Percentiles rank a stretch among this genome's conserved stretches.
Conservation (phyloP, 2,888 invertebrate genomes). For the Eilema sororculum region DNA sequence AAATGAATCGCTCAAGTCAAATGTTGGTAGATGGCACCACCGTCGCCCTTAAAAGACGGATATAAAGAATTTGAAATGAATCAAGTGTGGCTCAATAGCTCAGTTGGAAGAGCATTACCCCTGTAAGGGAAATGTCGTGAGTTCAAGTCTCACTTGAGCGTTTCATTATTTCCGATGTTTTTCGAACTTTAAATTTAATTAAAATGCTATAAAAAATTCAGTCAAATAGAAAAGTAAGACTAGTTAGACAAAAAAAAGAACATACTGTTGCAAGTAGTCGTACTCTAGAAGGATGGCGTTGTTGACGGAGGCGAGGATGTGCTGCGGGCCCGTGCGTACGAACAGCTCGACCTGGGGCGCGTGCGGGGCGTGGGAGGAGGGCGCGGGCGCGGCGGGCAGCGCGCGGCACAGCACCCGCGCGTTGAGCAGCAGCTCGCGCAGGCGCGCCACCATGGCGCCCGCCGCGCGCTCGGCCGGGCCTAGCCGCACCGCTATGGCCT, state of each 20-base stretch:
- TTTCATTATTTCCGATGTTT: no score
- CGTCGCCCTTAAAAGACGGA: no score
- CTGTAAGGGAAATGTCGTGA: no score
- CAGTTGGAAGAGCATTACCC: no score
- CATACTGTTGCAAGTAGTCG: slow-evolving; percentile 82
- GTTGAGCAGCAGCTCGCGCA: slow-evolving; percentile 87
- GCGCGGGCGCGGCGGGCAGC: slow-evolving; percentile 51
- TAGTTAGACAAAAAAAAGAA: slow-evolving; percentile 19
- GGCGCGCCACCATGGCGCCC: slow-evolving; percentile 83
- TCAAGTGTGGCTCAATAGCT: no score
- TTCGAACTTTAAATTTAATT: no score
- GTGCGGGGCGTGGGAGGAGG: slow-evolving; percentile 43
- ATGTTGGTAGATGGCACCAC: no score
- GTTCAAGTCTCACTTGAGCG: no score
- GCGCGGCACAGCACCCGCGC: slow-evolving; percentile 81
- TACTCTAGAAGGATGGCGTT: slow-evolving; percentile 89
- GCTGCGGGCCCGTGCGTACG: slow-evolving; percentile 88
- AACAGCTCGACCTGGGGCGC: slow-evolving; percentile 89
- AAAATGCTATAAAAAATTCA: no score
- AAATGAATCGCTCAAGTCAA: no score
- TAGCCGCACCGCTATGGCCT: slow-evolving; percentile 87
- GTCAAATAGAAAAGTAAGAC: background rate
- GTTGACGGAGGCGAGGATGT: slow-evolving; percentile 90
- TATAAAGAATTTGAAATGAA: no score
- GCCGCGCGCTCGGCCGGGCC: slow-evolving; percentile 86